Evolutionary conservation across 2,888 invertebrate genomes (phyloP).

Genomic region (Suillia variegata): DNA sequence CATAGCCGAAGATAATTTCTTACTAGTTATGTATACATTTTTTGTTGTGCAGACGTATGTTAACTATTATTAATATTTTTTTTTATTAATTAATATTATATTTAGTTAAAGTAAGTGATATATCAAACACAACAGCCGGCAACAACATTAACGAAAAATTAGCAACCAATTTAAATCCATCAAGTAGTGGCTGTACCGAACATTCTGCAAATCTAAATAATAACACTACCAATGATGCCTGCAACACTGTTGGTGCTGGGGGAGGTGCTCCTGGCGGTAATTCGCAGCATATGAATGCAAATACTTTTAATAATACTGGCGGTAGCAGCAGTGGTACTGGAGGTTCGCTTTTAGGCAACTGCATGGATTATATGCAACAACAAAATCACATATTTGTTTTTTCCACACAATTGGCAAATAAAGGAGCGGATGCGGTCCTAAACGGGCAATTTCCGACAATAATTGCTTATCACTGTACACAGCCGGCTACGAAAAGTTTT

Average conservation of each 20-base stretch:
- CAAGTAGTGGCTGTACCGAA: slow-evolving; percentile 3
- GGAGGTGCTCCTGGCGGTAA: neutral
- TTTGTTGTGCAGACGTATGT: too few species aligned
- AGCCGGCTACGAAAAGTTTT: slow-evolving; percentile 93
- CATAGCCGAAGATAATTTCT: too few species aligned
- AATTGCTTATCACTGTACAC: slow-evolving; percentile 93
- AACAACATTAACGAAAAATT: slow-evolving; percentile 13
- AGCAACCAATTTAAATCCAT: too few species aligned
- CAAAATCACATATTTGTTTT: slow-evolving; percentile 98
- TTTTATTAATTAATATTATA: too few species aligned
- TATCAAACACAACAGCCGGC: slow-evolving; percentile 16
- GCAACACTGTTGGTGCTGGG: slow-evolving; percentile 4
- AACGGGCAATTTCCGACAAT: slow-evolving; percentile 90
- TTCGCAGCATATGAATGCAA: neutral
- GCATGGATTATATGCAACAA: slow-evolving; percentile 81
- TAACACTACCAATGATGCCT: neutral
- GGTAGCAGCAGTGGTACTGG: slow-evolving; percentile 17
- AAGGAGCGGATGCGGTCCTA: slow-evolving; percentile 90
- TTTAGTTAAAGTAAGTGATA: too few species aligned
- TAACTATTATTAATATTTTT: too few species aligned
- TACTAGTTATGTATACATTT: too few species aligned
- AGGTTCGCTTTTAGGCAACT: slow-evolving; percentile 28
- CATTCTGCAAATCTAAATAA: slow-evolving; percentile 7
- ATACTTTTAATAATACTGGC: slow-evolving; percentile 12
- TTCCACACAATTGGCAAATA: slow-evolving; percentile 91